Conservation (phyloP, 2,113 vertebrate species). For the Ibidorhyncha struthersii region DNA sequence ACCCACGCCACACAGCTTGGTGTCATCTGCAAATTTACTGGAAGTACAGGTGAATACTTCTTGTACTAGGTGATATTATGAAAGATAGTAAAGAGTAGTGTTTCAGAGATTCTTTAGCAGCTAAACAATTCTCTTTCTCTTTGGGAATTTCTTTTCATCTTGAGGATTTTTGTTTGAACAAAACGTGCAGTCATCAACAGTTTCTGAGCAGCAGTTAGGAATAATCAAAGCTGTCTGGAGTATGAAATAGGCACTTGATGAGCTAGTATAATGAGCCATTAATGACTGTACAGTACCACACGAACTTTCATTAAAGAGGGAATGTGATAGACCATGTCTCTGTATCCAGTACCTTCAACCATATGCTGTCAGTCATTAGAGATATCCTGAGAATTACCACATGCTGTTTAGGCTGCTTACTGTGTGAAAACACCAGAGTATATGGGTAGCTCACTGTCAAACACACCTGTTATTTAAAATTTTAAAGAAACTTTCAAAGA, state of each 20-base stretch:
- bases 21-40: background rate
- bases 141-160: background rate
- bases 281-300: background rate
- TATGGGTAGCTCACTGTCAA: background rate
- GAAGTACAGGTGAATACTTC: background rate
- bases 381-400: background rate
- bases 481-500: background rate
- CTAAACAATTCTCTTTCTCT: background rate
- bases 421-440: background rate
- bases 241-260: background rate
- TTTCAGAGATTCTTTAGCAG: background rate
- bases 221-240: background rate
- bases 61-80: background rate
- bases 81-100: background rate
- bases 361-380: background rate
- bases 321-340: background rate
- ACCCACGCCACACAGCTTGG: background rate
- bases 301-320: background rate
- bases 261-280: background rate
- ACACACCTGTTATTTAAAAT: background rate
- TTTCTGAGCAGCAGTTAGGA: background rate
- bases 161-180: background rate
- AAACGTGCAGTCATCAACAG: background rate
- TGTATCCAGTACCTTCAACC: background rate
- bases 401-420: background rate